Conservation (phyloP, 1,140 invertebrate species). For the Diachasmimorpha longicaudata region DNA sequence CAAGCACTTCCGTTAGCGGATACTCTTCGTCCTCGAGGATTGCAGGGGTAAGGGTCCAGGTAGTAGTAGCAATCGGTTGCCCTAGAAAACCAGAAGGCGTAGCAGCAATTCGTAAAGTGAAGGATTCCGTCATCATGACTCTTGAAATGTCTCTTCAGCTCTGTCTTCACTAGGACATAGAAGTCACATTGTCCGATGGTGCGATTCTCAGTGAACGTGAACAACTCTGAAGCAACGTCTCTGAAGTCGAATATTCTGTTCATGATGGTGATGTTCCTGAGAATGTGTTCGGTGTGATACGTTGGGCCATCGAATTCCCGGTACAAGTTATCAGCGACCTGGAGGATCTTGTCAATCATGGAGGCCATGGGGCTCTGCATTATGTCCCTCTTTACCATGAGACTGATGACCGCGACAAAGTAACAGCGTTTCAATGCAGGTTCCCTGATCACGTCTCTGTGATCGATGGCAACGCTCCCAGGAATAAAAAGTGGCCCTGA, state of each 20-base stretch:
- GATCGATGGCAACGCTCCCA: slow-evolving; percentile 41
- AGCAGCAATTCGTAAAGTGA: slow-evolving; percentile 60
- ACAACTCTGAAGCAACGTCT: slow-evolving; percentile 41
- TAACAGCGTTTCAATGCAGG: slow-evolving; percentile 54
- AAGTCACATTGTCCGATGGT: slow-evolving; percentile 33
- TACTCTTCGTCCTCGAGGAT: slow-evolving; percentile 38
- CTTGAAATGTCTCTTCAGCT: slow-evolving; percentile 47
- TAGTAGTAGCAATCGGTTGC: slow-evolving; percentile 52
- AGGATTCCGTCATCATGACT: slow-evolving; percentile 45
- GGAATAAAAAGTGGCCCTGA: slow-evolving; percentile 44
- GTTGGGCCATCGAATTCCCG: slow-evolving; percentile 41
- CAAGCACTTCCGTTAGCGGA: slow-evolving; percentile 37
- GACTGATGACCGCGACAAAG: slow-evolving; percentile 48
- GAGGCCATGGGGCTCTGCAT: slow-evolving; percentile 45
- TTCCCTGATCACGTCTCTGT: slow-evolving; percentile 44
- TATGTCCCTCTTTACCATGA: slow-evolving; percentile 54
- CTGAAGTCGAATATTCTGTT: slow-evolving; percentile 55
- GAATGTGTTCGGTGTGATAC: slow-evolving; percentile 49
- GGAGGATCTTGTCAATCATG: slow-evolving; percentile 52
- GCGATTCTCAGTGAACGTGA: slow-evolving; percentile 31
- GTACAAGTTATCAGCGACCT: slow-evolving; percentile 46
- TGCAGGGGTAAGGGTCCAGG: slow-evolving; percentile 54
- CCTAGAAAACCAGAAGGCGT: slow-evolving; percentile 56
- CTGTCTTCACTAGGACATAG: slow-evolving; percentile 26
- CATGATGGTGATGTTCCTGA: slow-evolving; percentile 49